Evolutionary conservation across 2,888 invertebrate species (phyloP).

Genomic region (Pseudanteris insignis): DNA sequence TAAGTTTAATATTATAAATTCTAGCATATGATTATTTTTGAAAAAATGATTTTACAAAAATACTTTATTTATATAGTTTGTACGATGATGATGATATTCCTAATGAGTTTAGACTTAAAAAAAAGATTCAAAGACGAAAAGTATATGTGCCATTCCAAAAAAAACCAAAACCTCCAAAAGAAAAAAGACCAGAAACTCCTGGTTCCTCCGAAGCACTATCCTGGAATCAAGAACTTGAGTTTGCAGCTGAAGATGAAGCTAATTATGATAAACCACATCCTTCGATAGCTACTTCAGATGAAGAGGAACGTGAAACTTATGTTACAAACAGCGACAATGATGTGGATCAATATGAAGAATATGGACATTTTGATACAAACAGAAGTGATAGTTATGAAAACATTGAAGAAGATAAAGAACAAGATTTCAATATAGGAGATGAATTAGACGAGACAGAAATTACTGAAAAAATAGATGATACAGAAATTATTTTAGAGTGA

Average conservation of each 20-base stretch:
- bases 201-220: slow-evolving; percentile 8
- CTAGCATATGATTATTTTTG: too few species aligned
- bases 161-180: slow-evolving; percentile 6
- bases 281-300: background rate
- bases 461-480: too few species aligned
- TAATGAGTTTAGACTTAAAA: slow-evolving; percentile 83
- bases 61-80: too few species aligned
- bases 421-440: slow-evolving; percentile 19
- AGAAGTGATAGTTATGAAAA: too few species aligned
- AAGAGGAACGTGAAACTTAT: slow-evolving; percentile 4
- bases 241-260: slow-evolving; percentile 9
- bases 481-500: background rate
- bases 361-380: too few species aligned
- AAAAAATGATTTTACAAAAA: too few species aligned
- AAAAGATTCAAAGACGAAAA: slow-evolving; percentile 80
- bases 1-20: background rate
- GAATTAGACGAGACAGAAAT: too few species aligned
- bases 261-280: background rate
- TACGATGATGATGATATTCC: slow-evolving; percentile 96
- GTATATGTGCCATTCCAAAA: slow-evolving; percentile 17
- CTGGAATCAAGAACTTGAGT: slow-evolving; percentile 21
- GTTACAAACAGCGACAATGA: slow-evolving; percentile 4
- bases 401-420: slow-evolving; percentile 18
- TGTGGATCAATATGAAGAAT: slow-evolving; percentile 7
- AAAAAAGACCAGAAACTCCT: slow-evolving; percentile 15